Conservation (phyloP, 2,888 invertebrate species). For the Nemotelus pantherinus region DNA sequence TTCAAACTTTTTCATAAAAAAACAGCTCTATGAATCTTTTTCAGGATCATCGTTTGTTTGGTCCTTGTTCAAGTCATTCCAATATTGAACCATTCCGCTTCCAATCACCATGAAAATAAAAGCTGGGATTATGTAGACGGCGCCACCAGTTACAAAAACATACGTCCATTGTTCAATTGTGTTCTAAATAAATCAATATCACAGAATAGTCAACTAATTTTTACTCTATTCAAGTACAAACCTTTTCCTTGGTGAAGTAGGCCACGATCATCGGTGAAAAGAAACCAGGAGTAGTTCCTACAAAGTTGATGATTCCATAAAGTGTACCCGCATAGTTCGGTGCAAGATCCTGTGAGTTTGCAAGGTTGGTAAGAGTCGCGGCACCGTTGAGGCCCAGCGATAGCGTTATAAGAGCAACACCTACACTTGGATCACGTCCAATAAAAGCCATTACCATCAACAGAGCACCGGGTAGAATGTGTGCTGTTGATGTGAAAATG, state of each 20-base stretch:
- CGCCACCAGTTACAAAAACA: constrained; percentile 77
- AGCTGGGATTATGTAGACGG: constrained; percentile 75
- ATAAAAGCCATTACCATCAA: constrained; percentile 68
- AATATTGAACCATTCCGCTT: constrained; percentile 75
- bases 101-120: constrained; percentile 77
- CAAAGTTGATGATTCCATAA: constrained; percentile 78
- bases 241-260: constrained; percentile 67
- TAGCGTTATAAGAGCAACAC: constrained; percentile 73
- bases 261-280: constrained; percentile 77
- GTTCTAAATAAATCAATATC: constrained; percentile 68
- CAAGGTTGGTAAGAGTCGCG: constrained; percentile 71
- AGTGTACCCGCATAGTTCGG: constrained; percentile 79
- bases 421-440: constrained; percentile 72
- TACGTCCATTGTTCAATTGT: constrained; percentile 80
- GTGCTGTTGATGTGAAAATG: constrained; percentile 64
- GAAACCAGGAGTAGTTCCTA: constrained; percentile 77
- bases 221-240: background rate
- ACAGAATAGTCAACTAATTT: background rate
- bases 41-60: constrained; percentile 8
- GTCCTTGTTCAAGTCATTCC: constrained; percentile 68
- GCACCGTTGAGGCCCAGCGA: constrained; percentile 75
- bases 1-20: background rate
- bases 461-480: constrained; percentile 70
- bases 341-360: constrained; percentile 75
- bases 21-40: background rate